Conservation (phyloP, 2,888 invertebrate genomes). For the Dexiosoma caninum region DNA sequence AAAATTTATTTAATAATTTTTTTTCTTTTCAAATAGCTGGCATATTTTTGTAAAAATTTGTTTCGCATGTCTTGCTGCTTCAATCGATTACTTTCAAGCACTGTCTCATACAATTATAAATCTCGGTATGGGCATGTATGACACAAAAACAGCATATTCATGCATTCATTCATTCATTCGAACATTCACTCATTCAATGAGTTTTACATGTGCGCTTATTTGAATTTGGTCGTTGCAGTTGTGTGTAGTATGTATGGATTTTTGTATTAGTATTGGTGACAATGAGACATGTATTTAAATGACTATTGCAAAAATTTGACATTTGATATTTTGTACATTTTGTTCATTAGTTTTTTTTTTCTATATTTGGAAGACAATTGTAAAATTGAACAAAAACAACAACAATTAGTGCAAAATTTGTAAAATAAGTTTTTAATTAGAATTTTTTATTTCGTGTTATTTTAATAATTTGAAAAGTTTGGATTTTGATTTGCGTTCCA, state of each 20-base stretch:
- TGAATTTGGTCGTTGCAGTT: background rate
- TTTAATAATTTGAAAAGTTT: constrained; percentile 20
- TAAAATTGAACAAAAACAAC: constrained; percentile 33
- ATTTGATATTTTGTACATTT: constrained; percentile 71
- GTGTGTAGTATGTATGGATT: too few species aligned
- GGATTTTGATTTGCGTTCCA: background rate
- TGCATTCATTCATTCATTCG: background rate
- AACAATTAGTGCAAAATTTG: constrained; percentile 13
- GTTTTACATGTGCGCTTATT: constrained; percentile 4
- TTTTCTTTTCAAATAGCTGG: too few species aligned
- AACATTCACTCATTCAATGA: background rate
- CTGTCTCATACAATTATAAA: background rate
- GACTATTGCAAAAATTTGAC: constrained; percentile 74
- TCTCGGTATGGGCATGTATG: background rate
- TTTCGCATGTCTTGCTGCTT: background rate
- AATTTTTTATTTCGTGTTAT: constrained; percentile 4
- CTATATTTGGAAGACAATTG: constrained; percentile 40
- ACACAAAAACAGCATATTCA: constrained; percentile 7
- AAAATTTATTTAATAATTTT: background rate
- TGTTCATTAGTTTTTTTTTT: constrained; percentile 42
- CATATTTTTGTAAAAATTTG: too few species aligned
- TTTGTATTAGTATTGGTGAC: constrained; percentile 29
- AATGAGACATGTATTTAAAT: constrained; percentile 69
- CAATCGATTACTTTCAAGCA: constrained; percentile 23
- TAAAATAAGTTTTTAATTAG: constrained; percentile 39